Conservation (phyloP, 1,140 invertebrate genomes). For the Magallana angulata region DNA sequence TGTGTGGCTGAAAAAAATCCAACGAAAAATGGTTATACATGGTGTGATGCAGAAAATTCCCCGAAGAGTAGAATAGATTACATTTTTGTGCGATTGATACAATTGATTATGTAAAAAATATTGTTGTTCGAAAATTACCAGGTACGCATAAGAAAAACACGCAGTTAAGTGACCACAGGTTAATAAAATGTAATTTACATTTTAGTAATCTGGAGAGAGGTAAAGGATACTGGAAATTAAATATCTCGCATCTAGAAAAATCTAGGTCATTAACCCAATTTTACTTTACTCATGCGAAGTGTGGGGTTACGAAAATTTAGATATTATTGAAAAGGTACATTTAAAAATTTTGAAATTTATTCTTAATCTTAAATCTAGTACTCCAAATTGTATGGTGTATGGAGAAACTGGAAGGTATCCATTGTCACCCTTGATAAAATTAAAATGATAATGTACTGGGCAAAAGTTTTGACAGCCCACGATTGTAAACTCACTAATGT, state of each 20-base stretch:
- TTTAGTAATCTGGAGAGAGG: too few species aligned
- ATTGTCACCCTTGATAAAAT: too few species aligned
- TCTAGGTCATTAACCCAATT: not conserved
- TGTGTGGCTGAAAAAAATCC: not conserved
- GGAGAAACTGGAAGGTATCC: too few species aligned
- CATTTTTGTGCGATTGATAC: not conserved
- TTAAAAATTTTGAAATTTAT: not conserved
- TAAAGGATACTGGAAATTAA: too few species aligned
- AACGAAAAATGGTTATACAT: not conserved
- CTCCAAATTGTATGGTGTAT: conserved; percentile 1
- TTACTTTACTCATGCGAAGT: not conserved
- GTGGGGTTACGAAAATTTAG: not conserved
- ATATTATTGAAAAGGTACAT: not conserved
- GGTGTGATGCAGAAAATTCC: not conserved
- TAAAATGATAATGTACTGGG: too few species aligned
- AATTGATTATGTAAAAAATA: not conserved
- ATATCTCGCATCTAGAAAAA: too few species aligned
- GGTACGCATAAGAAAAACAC: not conserved
- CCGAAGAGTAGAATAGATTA: not conserved
- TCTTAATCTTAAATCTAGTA: not conserved
- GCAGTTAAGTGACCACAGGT: not conserved
- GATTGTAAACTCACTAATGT: not conserved
- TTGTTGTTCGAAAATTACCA: not conserved
- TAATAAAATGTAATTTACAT: not conserved
- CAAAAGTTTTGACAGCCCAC: not conserved